A percentile compares a stretch with the other conserved stretches of the same genome.
These are phyloP conservation scores for Cynopterus brachyotis DNA, from an alignment of 2,113 vertebrate species.

Conservation along the genomic window DNA sequence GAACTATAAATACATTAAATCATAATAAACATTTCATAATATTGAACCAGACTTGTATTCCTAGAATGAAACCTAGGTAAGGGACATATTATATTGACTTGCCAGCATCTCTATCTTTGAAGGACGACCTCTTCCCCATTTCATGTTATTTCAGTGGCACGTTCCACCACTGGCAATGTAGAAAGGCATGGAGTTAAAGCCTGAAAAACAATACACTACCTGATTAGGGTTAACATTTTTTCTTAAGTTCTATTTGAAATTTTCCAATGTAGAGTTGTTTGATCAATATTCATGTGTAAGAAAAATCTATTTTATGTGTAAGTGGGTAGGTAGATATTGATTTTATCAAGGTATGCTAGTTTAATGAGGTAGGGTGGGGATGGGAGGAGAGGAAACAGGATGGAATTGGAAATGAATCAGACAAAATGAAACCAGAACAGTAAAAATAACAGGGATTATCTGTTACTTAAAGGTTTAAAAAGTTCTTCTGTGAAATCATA, in stretches of 20 bases:
- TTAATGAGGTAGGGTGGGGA: neutral
- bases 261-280: neutral
- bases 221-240: neutral
- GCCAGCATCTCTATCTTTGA: neutral
- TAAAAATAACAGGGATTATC: neutral
- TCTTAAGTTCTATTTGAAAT: neutral
- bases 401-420: neutral
- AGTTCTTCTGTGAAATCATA: neutral
- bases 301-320: neutral
- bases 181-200: neutral
- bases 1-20: neutral
- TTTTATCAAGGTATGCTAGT: neutral
- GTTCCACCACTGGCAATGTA: neutral
- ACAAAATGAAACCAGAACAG: neutral
- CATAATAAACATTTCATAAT: neutral
- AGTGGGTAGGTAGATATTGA: neutral
- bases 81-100: neutral
- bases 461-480: neutral
- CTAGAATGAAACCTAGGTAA: neutral
- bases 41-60: neutral
- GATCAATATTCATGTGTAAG: neutral
- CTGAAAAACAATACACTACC: neutral
- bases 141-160: neutral
- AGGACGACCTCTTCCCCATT: neutral
- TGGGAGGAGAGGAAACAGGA: neutral